phyloP scores from a whole-genome alignment of 2,888 invertebrate genomes.

The Andricus curvator region DNA sequence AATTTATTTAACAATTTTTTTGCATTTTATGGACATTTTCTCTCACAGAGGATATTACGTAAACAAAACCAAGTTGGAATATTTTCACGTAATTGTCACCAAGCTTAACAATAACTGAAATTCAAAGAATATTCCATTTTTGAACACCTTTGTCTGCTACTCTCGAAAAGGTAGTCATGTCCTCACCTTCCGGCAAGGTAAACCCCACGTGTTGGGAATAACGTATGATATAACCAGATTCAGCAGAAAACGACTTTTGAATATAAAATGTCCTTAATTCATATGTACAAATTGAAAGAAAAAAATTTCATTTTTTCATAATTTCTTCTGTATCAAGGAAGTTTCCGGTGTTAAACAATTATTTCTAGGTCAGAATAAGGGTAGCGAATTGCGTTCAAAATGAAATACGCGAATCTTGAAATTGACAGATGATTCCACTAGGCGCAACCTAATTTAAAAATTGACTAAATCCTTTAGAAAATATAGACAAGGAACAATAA shows the following conservation, averaged over 20 bases:
- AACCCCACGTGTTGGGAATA: conserved; percentile 11
- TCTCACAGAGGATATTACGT: too few relatives aligned
- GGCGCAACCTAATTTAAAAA: not conserved
- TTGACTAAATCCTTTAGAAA: not conserved
- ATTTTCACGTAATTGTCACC: too few relatives aligned
- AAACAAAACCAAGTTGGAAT: too few relatives aligned
- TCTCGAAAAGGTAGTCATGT: conserved; percentile 2
- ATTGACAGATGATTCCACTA: not conserved
- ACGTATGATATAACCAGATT: not conserved
- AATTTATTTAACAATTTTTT: too few relatives aligned
- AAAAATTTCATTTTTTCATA: not conserved
- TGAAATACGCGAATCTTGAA: not conserved
- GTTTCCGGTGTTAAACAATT: not conserved
- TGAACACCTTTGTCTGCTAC: conserved; percentile 3
- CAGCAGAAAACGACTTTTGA: not conserved
- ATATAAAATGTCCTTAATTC: not conserved
- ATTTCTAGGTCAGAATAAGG: not conserved
- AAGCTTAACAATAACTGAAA: not conserved
- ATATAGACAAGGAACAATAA: not conserved
- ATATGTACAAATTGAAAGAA: not conserved
- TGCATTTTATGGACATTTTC: too few relatives aligned
- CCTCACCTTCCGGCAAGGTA: conserved; percentile 25
- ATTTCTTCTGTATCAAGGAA: not conserved
- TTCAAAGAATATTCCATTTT: not conserved
- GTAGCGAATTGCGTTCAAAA: not conserved